These are phyloP conservation scores for human DNA, from an alignment of 2,113 vertebrate genomes.

Conservation along the genomic window DNA sequence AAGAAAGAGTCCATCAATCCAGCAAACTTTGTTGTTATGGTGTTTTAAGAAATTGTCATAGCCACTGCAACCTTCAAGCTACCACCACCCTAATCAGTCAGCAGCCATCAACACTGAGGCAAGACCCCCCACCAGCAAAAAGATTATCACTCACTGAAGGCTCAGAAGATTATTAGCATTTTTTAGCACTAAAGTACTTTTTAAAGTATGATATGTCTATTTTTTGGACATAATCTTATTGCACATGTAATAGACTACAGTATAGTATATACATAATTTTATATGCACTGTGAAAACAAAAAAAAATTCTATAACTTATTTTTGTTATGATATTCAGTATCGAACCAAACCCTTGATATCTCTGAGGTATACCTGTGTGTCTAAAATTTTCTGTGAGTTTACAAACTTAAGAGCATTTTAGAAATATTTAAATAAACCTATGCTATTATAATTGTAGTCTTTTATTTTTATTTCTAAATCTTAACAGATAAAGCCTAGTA, in stretches of 20 bases:
- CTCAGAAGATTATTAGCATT: not conserved
- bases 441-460: not conserved
- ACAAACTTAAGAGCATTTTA: not conserved
- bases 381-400: not conserved
- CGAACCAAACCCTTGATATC: not conserved
- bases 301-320: not conserved
- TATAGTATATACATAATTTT: not conserved
- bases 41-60: not conserved
- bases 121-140: not conserved
- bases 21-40: not conserved
- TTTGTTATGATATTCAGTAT: not conserved
- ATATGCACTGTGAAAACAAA: not conserved
- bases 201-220: not conserved
- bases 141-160: not conserved
- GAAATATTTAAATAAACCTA: not conserved
- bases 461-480: conserved; percentile 17
- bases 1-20: not conserved
- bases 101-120: not conserved
- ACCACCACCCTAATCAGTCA: not conserved
- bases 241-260: not conserved
- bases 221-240: not conserved
- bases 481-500: not conserved
- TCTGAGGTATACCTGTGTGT: not conserved
- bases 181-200: not conserved
- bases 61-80: not conserved